phyloP scores from a whole-genome alignment of 64 coral and sea anemone species.

The Anthopleura sola region DNA sequence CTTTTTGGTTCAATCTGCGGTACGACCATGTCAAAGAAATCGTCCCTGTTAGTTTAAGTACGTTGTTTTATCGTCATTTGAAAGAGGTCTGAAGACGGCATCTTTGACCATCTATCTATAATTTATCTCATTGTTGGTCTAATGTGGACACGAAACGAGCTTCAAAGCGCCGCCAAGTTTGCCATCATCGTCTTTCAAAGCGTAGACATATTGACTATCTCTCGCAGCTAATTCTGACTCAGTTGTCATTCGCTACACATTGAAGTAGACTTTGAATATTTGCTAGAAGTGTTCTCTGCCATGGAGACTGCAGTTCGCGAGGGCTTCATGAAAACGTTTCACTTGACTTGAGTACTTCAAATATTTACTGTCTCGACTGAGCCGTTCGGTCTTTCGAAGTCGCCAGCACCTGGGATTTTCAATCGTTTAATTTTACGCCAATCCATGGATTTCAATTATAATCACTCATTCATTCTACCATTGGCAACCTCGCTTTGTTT shows the following conservation, averaged over 20 bases:
- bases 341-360: not conserved
- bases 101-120: conserved; percentile 1
- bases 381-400: not conserved
- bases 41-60: not conserved
- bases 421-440: not conserved
- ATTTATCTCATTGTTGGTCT: conserved; percentile 8
- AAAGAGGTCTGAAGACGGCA: not conserved
- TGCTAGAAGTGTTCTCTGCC: not conserved
- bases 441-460: not conserved
- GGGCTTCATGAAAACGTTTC: conserved; percentile 3
- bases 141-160: not conserved
- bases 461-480: not conserved
- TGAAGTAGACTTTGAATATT: conserved; percentile 5
- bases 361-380: not conserved
- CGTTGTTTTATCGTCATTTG: not conserved
- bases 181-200: not conserved
- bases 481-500: not conserved
- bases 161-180: not conserved
- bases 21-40: not conserved
- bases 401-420: not conserved
- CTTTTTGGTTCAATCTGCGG: not conserved
- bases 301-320: not conserved
- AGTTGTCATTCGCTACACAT: not conserved
- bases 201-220: conserved; percentile 5
- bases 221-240: not conserved